Evolutionary conservation across 1,140 invertebrate species (phyloP), one percentile per base, ranked within the genome.

Genomic region (Paramacrobiotus metropolitanus): DNA sequence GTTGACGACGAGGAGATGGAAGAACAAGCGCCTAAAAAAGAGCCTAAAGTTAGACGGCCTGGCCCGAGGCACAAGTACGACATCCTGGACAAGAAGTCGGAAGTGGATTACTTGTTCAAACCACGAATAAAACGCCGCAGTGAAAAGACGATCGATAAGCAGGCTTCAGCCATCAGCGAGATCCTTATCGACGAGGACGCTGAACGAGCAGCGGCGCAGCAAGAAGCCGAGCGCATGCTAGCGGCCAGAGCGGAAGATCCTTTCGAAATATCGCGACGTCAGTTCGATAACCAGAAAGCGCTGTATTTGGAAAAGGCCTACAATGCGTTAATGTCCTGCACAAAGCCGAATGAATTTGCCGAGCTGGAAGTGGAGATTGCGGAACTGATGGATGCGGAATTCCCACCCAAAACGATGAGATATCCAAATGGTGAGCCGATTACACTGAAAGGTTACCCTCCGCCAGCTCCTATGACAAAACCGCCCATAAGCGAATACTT

Each of bases 371-470:
- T 55, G 48, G 48, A 55, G 24, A 15, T 55, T 24, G 48, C 15
- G 15, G 48, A 55, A 15, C 15, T 55, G 4, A 15, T 24, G 24
- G 15, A 55, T 24, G 28, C 24, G 48, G 24, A 15, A 24, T 55
- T 55, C 24, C 48, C 48, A 24, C 48, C 48, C 15, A 55, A 55
- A 9, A 55, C 15, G 15, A 55, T 55, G 48, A 15, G 48, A 24
- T 55, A 20, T 55, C 48, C 48, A 24, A 24, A 55, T 24, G 48
- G 48, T 55, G 48, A 15, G 15, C 48, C 48, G 48, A 55, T 55
- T 28, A 55, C 28, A 20, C 48, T 55, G 48, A 55, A 24, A 15
- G 48, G 48, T 15, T 55, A 55, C 24, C 48, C 48, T 9, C 48
- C 48, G 15, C 15, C 24, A 28, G 48, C 15, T 24, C 4, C 15